Percentiles rank a stretch among this genome's conserved stretches.
Evolutionary conservation across 1,140 invertebrate species (phyloP).

Genomic region (Drosophila insularis): DNA sequence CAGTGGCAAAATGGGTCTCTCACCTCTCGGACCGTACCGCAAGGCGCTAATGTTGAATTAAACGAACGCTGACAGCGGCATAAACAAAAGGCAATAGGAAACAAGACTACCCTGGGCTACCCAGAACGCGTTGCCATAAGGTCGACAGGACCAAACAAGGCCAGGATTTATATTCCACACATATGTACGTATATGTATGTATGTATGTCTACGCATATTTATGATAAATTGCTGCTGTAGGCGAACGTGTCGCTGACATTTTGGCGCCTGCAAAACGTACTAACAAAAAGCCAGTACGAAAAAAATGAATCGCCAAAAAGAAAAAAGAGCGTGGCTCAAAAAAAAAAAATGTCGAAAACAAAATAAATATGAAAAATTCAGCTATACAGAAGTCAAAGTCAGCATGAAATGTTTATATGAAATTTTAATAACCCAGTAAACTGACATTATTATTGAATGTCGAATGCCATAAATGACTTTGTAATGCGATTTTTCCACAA

Average conservation of each 20-base stretch:
- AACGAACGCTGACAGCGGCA: slow-evolving; percentile 74
- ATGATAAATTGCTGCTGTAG: slow-evolving; percentile 70
- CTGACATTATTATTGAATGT: slow-evolving; percentile 73
- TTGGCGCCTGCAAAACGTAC: slow-evolving; percentile 60
- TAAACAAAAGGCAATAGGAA: slow-evolving; percentile 63
- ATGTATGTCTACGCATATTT: slow-evolving; percentile 61
- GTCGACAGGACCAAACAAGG: slow-evolving; percentile 46
- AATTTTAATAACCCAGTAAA: slow-evolving; percentile 74
- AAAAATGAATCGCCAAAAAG: slow-evolving; percentile 17
- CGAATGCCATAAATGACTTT: slow-evolving; percentile 55
- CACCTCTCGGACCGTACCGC: slow-evolving; percentile 57
- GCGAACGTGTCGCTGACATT: slow-evolving; percentile 75
- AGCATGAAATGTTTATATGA: slow-evolving; percentile 63
- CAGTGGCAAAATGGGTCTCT: slow-evolving; percentile 39
- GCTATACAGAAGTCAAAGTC: slow-evolving; percentile 7
- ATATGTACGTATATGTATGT: slow-evolving; percentile 14
- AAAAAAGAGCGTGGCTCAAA: background rate
- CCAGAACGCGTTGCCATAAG: slow-evolving; percentile 33
- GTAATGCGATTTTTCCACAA: slow-evolving; percentile 42
- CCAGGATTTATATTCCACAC: slow-evolving; percentile 58
- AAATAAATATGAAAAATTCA: slow-evolving; percentile 11
- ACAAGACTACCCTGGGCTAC: background rate
- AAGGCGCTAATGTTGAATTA: slow-evolving; percentile 79
- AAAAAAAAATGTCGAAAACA: slow-evolving; percentile 40
- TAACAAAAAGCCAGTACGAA: slow-evolving; percentile 16